Evolutionary conservation across 2,797 vertebrate species (phyloP).

Genomic region (Eulemur rubriventer): DNA sequence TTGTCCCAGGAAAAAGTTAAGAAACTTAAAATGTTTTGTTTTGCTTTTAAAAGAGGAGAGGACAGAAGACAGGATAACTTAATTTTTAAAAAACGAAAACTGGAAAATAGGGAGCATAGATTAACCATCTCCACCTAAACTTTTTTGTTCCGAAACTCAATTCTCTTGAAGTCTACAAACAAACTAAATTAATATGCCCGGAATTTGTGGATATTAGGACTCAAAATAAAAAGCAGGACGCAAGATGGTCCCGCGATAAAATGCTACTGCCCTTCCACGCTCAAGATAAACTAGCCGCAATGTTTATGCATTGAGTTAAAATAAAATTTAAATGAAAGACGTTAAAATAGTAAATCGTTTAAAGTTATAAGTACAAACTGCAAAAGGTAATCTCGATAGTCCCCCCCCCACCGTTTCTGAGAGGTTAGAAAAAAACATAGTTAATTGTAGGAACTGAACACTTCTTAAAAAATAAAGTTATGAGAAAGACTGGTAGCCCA

Average conservation of each 20-base stretch:
- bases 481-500: background rate
- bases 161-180: background rate
- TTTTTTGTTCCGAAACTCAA: background rate
- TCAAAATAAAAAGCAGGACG: background rate
- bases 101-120: background rate
- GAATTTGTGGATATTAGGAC: background rate
- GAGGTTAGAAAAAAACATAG: background rate
- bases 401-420: background rate
- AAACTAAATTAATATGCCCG: conserved; percentile 19
- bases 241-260: conserved; percentile 28
- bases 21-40: conserved; percentile 72
- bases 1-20: conserved; percentile 77
- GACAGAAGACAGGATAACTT: conserved; percentile 28
- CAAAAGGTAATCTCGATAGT: conserved; percentile 8
- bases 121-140: background rate
- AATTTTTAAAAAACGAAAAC: background rate
- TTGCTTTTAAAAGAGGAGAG: conserved; percentile 49
- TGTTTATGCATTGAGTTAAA: conserved; percentile 51
- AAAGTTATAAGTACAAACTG: conserved; percentile 40
- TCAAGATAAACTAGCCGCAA: conserved; percentile 10
- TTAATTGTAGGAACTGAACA: conserved; percentile 47
- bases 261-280: background rate
- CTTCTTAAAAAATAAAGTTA: conserved; percentile 41
- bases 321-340: conserved; percentile 48
- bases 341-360: conserved; percentile 41